Evolutionary conservation across 2,113 vertebrate genomes (phyloP).

Genomic region (Ancistrus triradiatus): DNA sequence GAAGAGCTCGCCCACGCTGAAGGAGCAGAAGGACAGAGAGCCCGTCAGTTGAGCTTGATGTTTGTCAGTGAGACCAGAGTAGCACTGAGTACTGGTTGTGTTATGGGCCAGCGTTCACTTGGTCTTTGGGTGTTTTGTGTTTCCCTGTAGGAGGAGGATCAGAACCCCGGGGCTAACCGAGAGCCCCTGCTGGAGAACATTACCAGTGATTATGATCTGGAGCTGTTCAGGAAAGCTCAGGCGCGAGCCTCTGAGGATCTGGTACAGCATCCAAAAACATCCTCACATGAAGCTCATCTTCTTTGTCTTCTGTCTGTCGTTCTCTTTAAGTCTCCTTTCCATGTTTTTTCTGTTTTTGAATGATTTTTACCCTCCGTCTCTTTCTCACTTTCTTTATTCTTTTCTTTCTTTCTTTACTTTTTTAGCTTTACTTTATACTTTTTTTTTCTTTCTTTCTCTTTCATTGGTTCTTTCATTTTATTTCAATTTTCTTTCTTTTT

Average conservation of each 20-base stretch:
- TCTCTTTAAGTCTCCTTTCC: too few relatives aligned
- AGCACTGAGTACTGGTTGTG: neutral
- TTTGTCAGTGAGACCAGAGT: neutral
- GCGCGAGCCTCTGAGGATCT: constrained; percentile 94
- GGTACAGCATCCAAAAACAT: too few relatives aligned
- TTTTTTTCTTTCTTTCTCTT: neutral
- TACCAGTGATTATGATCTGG: constrained; percentile 96
- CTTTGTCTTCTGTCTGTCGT: too few relatives aligned
- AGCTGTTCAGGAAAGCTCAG: constrained; percentile 97
- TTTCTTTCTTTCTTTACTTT: neutral
- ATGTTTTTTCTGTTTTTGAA: neutral
- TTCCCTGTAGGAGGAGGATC: constrained; percentile 79
- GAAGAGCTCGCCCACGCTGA: constrained; percentile 83
- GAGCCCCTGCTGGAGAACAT: constrained; percentile 96
- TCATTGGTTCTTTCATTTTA: neutral
- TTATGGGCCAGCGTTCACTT: too few relatives aligned
- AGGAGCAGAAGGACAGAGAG: constrained; percentile 94
- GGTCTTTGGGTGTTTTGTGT: neutral
- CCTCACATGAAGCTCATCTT: neutral
- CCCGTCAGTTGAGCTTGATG: constrained; percentile 65
- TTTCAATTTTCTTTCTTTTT: too few relatives aligned
- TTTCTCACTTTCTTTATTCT: neutral
- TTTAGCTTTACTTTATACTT: neutral
- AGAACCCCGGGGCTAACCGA: constrained; percentile 81
- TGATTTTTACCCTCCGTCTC: neutral